A percentile compares a stretch with the other conserved stretches of the same genome.
phyloP scores from a whole-genome alignment of 1,140 invertebrate species.

The Temnothorax longispinosus region DNA sequence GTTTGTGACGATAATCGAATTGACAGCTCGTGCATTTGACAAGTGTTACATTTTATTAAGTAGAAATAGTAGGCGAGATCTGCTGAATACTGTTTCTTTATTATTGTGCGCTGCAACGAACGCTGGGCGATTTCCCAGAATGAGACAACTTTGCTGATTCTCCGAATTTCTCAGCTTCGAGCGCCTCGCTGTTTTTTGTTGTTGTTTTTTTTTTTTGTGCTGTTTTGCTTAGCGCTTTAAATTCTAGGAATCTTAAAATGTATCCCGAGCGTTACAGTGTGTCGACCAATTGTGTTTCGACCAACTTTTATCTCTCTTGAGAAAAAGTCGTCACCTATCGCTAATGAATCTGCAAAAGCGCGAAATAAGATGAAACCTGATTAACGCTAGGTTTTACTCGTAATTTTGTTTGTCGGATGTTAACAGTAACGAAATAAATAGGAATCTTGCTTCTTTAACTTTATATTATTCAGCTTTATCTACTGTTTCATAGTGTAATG shows the following conservation, averaged over 20 bases:
- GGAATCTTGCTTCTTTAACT: background rate
- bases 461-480: background rate
- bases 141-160: background rate
- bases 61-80: background rate
- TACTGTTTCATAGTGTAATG: background rate
- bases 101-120: background rate
- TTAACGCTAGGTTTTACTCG: background rate
- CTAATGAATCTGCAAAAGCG: background rate
- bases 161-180: background rate
- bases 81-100: background rate
- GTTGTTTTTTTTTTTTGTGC: background rate
- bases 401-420: background rate
- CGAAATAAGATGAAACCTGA: background rate
- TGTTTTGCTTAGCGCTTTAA: background rate
- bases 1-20: background rate
- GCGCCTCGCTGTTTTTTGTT: background rate
- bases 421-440: background rate
- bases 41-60: conserved; percentile 13
- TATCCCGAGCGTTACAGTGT: background rate
- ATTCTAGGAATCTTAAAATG: background rate
- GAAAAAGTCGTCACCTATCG: background rate
- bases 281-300: background rate
- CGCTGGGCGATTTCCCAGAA: background rate
- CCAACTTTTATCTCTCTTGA: background rate
- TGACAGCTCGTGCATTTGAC: background rate